Evolutionary conservation across 2,888 invertebrate genomes (phyloP).

Genomic region (Macrophya alboannulata): DNA sequence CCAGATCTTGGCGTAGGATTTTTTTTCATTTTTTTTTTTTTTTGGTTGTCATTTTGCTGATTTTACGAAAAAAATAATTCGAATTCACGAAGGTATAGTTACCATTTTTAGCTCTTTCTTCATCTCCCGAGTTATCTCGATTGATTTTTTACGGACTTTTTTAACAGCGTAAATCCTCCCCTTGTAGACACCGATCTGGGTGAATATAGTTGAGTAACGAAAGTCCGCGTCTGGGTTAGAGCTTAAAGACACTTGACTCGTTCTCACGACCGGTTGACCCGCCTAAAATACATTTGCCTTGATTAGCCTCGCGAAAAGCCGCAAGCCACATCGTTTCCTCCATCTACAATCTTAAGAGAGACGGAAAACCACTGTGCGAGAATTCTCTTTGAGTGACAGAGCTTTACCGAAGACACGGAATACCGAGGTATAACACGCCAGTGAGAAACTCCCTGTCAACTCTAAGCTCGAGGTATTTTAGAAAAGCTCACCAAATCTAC

Average conservation of each 20-base stretch:
- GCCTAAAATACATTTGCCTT: slow-evolving; percentile 75
- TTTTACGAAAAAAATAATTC: background rate
- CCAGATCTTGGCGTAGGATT: background rate
- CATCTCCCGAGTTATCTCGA: slow-evolving; percentile 94
- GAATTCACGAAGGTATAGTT: slow-evolving; percentile 76
- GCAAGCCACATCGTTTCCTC: slow-evolving; percentile 21
- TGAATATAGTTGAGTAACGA: slow-evolving; percentile 94
- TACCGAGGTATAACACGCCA: background rate
- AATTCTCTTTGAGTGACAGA: slow-evolving; percentile 56
- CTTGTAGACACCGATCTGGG: slow-evolving; percentile 94
- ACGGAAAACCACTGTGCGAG: background rate
- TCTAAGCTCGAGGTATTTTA: background rate
- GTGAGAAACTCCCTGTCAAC: slow-evolving; percentile 1
- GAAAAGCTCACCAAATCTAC: slow-evolving; percentile 6
- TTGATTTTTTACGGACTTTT: slow-evolving; percentile 90
- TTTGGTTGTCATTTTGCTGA: background rate
- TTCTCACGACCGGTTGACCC: slow-evolving; percentile 82
- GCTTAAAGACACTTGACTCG: slow-evolving; percentile 94
- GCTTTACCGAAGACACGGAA: slow-evolving; percentile 30
- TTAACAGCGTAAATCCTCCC: slow-evolving; percentile 94
- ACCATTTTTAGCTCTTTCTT: slow-evolving; percentile 96
- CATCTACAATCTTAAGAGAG: background rate
- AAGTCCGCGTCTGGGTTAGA: slow-evolving; percentile 96
- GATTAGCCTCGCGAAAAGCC: slow-evolving; percentile 30
- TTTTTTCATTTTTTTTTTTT: too few species aligned